Evolutionary conservation across 2,888 invertebrate species (phyloP), one percentile per base, ranked within the genome.

Genomic region (Opisthograptis luteolata): DNA sequence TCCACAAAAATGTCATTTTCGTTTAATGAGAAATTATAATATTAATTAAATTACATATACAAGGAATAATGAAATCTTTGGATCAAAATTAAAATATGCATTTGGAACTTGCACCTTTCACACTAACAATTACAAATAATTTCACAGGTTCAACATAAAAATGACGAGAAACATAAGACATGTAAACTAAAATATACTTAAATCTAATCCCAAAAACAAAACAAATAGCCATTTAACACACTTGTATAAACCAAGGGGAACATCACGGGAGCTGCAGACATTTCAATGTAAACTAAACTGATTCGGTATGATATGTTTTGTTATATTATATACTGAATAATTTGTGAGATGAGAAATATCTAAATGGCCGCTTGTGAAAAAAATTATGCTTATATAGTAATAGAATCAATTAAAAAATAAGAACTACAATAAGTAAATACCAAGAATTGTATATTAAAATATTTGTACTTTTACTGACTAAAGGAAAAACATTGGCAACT

Each of bases 381-480:
- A 81, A 84, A 81, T 87, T 90, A 90, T 89, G 87, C 90, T 90
- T 90, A 90, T 87, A 90, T 73, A 88, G 81, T 86, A 86, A 87
- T 79, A 87, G 80, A 87, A 87, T 83, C 81, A 87, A 81, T 80
- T 81, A 81, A 84, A 84, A 87, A 86, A 86, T 85, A 87, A 87
- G 83, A 87, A 83, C 87, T 89, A 89, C 86, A 87, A 90, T 90
- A 91, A 86, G 88, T 90, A 91, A 90, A 91, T 91, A 91, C 89
- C 90, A 88, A 89, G 90, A 87, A 82, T 90, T 88, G 87, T 91
- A 91, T 92, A 92, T 92, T 92, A 88, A 93, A 94, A 94, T 94
- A 94, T 94, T 94, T 94, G 94, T 94, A 94, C 94, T 94, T 94
- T 93, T 94, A 94, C 94, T 94, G 94, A 94, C 94, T 94, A 94